These are phyloP conservation scores for Entomobrya multifasciata DNA, from an alignment of 2,888 invertebrate genomes.

Conservation along the genomic window DNA sequence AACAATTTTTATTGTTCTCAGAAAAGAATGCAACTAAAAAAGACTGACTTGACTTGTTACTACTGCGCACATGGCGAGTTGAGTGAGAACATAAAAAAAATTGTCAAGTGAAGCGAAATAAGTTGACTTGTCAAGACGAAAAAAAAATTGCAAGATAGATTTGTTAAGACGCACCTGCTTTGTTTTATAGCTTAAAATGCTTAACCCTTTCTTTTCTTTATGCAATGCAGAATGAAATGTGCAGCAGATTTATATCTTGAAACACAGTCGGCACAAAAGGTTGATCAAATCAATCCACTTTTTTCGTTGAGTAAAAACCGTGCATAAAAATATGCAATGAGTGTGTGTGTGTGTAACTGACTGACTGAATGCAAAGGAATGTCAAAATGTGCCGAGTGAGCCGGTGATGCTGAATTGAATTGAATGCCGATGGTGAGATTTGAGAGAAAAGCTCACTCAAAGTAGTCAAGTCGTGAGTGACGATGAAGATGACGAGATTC, in stretches of 20 bases:
- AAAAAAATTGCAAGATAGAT: constrained; percentile 9
- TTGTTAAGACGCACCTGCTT: constrained; percentile 26
- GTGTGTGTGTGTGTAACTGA: not conserved
- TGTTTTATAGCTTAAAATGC: no score
- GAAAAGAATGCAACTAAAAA: not conserved
- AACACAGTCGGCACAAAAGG: no score
- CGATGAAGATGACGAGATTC: not conserved
- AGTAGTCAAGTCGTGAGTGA: not conserved
- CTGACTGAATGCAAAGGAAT: not conserved
- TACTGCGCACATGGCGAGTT: not conserved
- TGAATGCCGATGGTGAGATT: not conserved
- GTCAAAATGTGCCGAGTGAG: not conserved
- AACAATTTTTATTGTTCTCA: no score
- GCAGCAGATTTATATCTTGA: no score
- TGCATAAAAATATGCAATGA: not conserved
- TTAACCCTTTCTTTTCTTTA: no score
- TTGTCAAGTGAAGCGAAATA: no score
- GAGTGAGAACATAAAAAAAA: not conserved
- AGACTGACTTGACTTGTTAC: no score
- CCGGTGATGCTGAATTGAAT: no score
- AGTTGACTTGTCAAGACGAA: no score
- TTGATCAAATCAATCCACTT: no score
- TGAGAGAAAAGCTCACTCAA: not conserved
- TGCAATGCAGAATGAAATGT: no score
- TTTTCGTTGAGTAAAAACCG: not conserved